Conservation (phyloP, 2,888 invertebrate genomes). For the Ophraella communa region DNA sequence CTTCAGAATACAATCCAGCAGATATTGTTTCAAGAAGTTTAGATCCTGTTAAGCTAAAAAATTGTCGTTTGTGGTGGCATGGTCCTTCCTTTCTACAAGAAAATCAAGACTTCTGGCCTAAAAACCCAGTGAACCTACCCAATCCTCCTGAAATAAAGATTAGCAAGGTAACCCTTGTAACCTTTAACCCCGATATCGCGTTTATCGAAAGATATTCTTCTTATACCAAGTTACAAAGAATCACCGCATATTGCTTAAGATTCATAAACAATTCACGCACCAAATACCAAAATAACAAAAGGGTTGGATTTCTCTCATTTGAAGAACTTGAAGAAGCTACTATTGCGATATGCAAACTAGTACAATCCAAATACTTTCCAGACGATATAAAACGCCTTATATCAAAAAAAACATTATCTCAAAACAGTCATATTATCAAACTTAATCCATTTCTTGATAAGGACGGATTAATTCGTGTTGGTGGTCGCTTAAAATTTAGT, state of each 20-base stretch:
- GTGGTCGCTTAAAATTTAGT: not conserved
- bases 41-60: too few relatives aligned
- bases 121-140: conserved; percentile 1
- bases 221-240: too few relatives aligned
- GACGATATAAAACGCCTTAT: not conserved
- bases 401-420: not conserved
- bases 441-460: conserved; percentile 4
- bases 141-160: conserved; percentile 21
- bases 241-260: conserved; percentile 29
- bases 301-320: too few relatives aligned
- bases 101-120: not conserved
- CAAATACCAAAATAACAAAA: too few relatives aligned
- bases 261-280: too few relatives aligned
- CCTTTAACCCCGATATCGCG: not conserved
- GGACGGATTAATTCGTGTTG: not conserved
- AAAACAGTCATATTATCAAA: not conserved
- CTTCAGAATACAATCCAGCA: conserved; percentile 16
- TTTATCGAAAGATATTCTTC: too few relatives aligned
- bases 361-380: not conserved
- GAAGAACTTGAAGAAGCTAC: not conserved
- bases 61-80: too few relatives aligned
- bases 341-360: not conserved
- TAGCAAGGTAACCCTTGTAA: conserved; percentile 30
- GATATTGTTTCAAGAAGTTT: conserved; percentile 21
- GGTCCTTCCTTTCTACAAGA: not conserved